phyloP scores from a whole-genome alignment of 64 coral and sea anemone genomes.

The Stichodactyla mertensii region DNA sequence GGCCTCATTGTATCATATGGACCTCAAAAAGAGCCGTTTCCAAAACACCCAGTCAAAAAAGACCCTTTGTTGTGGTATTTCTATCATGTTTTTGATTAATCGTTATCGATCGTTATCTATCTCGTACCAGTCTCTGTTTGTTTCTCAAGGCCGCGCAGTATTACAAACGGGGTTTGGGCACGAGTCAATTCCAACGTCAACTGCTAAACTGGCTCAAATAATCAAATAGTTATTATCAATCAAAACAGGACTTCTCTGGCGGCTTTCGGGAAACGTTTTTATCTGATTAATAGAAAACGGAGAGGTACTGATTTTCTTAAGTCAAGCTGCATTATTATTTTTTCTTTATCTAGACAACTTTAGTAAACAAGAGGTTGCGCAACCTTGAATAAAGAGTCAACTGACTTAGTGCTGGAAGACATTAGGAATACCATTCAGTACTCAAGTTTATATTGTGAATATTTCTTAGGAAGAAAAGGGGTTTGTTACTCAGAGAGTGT shows the following conservation, averaged over 20 bases:
- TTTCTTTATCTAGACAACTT: neutral
- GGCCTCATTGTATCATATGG: conserved; percentile 31
- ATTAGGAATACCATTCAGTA: neutral
- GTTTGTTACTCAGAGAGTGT: conserved; percentile 25
- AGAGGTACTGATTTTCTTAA: conserved; percentile 14
- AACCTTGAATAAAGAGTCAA: conserved; percentile 9
- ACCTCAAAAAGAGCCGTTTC: neutral
- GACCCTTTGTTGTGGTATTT: neutral
- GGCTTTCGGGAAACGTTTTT: neutral
- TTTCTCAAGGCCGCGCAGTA: neutral
- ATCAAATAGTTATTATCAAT: neutral
- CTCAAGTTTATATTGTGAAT: conserved; percentile 28
- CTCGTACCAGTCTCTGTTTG: neutral
- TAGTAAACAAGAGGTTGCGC: conserved; percentile 12
- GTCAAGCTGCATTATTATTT: neutral
- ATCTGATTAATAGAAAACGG: neutral
- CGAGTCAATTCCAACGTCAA: neutral
- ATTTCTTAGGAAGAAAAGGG: conserved; percentile 17
- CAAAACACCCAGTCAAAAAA: neutral
- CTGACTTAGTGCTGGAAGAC: conserved; percentile 3
- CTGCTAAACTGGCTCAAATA: neutral
- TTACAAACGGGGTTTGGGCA: neutral
- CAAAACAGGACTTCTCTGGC: neutral
- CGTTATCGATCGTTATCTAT: neutral
- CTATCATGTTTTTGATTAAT: neutral